These are phyloP conservation scores for Pyrrhosoma nymphula DNA, from an alignment of 2,888 invertebrate genomes.

Conservation along the genomic window DNA sequence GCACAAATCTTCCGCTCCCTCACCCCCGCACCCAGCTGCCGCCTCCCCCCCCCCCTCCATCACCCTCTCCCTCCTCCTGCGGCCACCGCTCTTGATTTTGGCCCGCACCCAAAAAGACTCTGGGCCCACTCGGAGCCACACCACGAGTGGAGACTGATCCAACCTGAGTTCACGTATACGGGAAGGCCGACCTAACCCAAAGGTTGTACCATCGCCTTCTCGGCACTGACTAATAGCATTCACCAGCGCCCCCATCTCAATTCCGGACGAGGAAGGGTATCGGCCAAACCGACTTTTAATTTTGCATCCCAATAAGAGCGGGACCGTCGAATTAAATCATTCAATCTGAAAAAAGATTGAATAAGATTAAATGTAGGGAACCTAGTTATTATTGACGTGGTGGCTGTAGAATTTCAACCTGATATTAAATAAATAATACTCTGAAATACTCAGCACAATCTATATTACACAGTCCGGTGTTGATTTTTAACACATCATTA, in stretches of 20 bases:
- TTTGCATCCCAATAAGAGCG: too few species aligned
- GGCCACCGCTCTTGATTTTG: slow-evolving; percentile 32
- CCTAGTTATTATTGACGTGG: too few species aligned
- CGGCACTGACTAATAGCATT: neutral
- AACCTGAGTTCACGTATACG: neutral
- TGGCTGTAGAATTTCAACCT: too few species aligned
- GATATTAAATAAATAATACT: too few species aligned
- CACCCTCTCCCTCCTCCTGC: neutral
- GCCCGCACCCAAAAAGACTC: slow-evolving; percentile 58
- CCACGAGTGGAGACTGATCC: neutral
- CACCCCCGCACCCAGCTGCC: neutral
- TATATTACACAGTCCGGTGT: too few species aligned
- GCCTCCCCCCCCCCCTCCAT: neutral
- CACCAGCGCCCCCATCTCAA: neutral
- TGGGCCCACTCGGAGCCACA: neutral
- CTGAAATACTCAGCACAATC: too few species aligned
- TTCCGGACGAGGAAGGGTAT: too few species aligned
- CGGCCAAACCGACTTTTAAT: too few species aligned
- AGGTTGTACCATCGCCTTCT: neutral
- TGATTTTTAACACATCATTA: too few species aligned
- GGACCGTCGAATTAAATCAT: too few species aligned
- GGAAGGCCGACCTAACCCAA: slow-evolving; percentile 37
- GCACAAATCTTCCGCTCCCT: neutral
- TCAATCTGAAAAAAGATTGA: too few species aligned
- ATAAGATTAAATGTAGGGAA: too few species aligned